phyloP scores from a whole-genome alignment of 2,888 invertebrate genomes.

The Villa cingulata region DNA sequence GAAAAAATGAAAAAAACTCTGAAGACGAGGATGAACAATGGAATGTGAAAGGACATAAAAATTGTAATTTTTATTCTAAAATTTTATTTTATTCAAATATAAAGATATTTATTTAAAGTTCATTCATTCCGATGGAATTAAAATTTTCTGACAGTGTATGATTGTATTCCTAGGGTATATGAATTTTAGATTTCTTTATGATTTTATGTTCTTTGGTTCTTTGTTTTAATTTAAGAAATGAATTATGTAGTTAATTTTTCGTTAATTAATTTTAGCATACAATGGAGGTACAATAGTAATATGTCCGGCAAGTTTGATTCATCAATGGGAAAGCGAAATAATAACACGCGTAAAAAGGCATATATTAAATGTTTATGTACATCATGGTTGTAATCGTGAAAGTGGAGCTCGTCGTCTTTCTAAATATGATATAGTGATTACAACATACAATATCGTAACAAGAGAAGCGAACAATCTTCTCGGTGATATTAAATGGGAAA shows the following conservation, averaged over 20 bases:
- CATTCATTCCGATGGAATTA: too few species aligned
- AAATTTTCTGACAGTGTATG: too few species aligned
- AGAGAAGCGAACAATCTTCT: conserved; percentile 51
- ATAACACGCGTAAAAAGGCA: conserved; percentile 46
- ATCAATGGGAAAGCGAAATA: conserved; percentile 82
- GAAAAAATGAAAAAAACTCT: conserved; percentile 15
- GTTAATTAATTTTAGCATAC: conserved; percentile 28
- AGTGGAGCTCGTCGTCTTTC: conserved; percentile 47
- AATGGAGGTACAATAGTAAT: conserved; percentile 73
- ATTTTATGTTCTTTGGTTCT: too few species aligned
- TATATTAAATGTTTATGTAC: conserved; percentile 49
- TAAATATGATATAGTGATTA: conserved; percentile 67
- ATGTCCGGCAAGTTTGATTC: conserved; percentile 80
- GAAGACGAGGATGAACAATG: conserved; percentile 20
- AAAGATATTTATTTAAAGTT: too few species aligned
- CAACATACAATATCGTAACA: conserved; percentile 68
- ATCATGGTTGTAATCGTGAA: conserved; percentile 72
- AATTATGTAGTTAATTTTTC: too few species aligned
- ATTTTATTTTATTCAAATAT: too few species aligned
- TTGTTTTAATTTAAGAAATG: too few species aligned
- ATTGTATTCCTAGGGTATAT: too few species aligned
- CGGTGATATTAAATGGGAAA: conserved; percentile 62
- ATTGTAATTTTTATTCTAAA: conserved; percentile 18
- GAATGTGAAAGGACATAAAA: conserved; percentile 27
- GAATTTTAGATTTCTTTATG: too few species aligned